Conservation (phyloP, 2,113 vertebrate species). For the Fregetta grallaria region DNA sequence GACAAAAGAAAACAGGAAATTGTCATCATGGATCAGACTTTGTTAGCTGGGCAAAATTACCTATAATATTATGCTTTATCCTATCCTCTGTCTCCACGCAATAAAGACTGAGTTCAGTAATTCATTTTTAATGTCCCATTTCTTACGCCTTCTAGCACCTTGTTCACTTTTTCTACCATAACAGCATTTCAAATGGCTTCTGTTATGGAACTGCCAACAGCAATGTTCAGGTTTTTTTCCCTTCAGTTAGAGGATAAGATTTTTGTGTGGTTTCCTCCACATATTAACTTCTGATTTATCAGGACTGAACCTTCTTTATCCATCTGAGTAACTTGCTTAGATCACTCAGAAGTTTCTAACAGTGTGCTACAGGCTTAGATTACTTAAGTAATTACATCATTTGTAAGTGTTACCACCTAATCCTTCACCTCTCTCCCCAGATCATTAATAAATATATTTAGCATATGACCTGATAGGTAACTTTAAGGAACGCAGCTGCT, state of each 20-base stretch:
- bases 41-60: background rate
- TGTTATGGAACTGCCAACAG: constrained; percentile 25
- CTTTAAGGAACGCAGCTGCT: constrained; percentile 15
- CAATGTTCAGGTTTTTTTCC: background rate
- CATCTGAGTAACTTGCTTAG: background rate
- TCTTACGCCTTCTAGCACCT: constrained; percentile 42
- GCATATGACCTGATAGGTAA: background rate
- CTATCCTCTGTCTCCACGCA: background rate
- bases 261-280: background rate
- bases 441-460: constrained; percentile 46
- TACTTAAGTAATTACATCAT: constrained; percentile 27
- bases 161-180: constrained; percentile 23
- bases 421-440: background rate
- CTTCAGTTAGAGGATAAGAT: background rate
- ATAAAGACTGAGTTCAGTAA: constrained; percentile 13
- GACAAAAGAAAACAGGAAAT: constrained; percentile 49
- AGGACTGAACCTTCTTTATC: background rate
- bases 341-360: background rate
- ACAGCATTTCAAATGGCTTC: background rate
- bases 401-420: constrained; percentile 21
- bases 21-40: constrained; percentile 19
- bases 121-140: constrained; percentile 49
- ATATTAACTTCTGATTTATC: background rate
- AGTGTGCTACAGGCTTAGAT: background rate
- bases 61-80: background rate